Percentiles rank a stretch among this genome's conserved stretches.
phyloP scores from a whole-genome alignment of 2,113 vertebrate species.

The Panurus biarmicus region DNA sequence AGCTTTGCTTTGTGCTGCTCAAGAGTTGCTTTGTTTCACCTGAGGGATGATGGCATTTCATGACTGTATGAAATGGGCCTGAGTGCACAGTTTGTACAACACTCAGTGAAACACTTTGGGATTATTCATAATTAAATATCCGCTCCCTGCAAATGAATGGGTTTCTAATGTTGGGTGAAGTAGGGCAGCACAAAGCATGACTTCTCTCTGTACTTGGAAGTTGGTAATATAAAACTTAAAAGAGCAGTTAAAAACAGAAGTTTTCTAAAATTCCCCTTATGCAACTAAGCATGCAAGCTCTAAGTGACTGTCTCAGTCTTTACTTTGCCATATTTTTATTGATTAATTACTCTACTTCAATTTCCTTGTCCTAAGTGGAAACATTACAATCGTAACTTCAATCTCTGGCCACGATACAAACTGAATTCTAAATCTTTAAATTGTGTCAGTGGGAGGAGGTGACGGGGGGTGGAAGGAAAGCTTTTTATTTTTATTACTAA shows the following conservation, averaged over 20 bases:
- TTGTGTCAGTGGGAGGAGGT: slow-evolving; percentile 37
- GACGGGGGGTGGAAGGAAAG: neutral
- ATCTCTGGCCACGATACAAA: neutral
- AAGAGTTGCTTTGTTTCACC: slow-evolving; percentile 60
- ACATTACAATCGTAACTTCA: neutral
- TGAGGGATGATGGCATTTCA: slow-evolving; percentile 54
- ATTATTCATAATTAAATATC: slow-evolving; percentile 36
- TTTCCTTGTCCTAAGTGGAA: slow-evolving; percentile 47
- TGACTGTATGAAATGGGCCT: neutral
- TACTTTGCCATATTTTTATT: slow-evolving; percentile 37
- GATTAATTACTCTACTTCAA: slow-evolving; percentile 42
- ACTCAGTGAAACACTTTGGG: neutral
- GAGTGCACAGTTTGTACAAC: neutral
- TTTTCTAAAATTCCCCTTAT: neutral
- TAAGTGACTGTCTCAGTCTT: neutral
- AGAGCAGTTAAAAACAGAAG: slow-evolving; percentile 19
- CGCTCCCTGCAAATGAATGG: neutral
- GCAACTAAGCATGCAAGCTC: neutral
- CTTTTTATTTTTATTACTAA: slow-evolving; percentile 49
- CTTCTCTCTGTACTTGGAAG: neutral
- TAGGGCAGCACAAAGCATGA: neutral
- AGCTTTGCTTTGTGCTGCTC: slow-evolving; percentile 42
- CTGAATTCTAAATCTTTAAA: slow-evolving; percentile 34
- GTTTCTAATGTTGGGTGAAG: neutral
- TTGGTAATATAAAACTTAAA: slow-evolving; percentile 8